Conservation (phyloP, 2,888 invertebrate genomes). For the Leucania comma region DNA sequence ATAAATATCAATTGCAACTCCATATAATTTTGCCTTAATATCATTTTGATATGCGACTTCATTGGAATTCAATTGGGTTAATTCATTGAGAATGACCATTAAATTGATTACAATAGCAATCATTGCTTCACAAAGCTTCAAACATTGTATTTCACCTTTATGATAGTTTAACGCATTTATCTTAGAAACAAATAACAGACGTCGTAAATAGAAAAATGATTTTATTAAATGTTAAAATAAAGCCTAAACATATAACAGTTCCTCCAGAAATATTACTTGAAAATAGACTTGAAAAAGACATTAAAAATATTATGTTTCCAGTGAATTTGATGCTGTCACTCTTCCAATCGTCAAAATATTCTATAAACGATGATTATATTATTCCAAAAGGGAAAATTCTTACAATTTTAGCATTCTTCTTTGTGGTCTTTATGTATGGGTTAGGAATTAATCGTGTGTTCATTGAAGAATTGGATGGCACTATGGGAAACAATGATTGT, state of each 20-base stretch:
- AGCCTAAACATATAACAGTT: neutral
- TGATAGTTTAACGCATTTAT: neutral
- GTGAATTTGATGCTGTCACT: conserved; percentile 45
- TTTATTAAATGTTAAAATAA: neutral
- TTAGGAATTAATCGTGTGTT: conserved; percentile 15
- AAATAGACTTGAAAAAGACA: conserved; percentile 50
- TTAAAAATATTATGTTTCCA: conserved; percentile 45
- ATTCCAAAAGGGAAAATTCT: conserved; percentile 28
- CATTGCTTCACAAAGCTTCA: neutral
- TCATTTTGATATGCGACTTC: neutral
- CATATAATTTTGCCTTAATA: neutral
- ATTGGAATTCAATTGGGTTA: conserved; percentile 9
- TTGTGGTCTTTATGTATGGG: neutral
- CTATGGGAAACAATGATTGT: neutral
- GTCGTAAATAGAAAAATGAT: conserved; percentile 12
- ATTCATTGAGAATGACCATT: neutral
- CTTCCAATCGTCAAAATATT: conserved; percentile 48
- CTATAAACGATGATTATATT: conserved; percentile 40
- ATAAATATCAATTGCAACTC: too few relatives aligned
- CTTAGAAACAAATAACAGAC: neutral
- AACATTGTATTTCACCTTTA: neutral
- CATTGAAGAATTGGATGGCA: neutral
- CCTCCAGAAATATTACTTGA: conserved; percentile 35
- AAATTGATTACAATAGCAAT: conserved; percentile 8
- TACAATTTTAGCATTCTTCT: neutral